Evolutionary conservation across 2,797 vertebrate species (phyloP).

Genomic region (Neosilurus mollespiculum): DNA sequence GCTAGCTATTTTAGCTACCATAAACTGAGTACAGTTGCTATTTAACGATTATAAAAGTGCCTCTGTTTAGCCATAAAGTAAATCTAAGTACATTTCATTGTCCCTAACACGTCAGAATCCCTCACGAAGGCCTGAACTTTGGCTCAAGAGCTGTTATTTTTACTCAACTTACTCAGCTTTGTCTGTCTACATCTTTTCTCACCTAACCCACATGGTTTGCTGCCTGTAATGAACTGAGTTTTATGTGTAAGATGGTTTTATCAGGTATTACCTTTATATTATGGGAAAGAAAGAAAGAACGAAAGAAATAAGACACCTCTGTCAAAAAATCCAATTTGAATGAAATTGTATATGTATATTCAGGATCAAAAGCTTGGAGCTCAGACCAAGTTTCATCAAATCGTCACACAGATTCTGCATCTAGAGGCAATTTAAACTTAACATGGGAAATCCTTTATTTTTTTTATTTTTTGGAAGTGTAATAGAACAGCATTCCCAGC

Average conservation of each 20-base stretch:
- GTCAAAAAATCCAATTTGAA: too few species aligned
- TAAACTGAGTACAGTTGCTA: neutral
- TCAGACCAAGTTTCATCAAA: too few species aligned
- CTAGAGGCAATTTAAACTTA: too few species aligned
- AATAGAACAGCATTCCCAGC: too few species aligned
- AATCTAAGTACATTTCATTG: neutral
- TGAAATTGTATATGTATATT: too few species aligned
- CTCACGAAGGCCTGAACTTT: neutral
- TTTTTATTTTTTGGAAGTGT: too few species aligned
- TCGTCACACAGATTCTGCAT: too few species aligned
- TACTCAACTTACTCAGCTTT: neutral
- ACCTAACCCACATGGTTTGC: neutral
- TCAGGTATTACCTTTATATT: neutral
- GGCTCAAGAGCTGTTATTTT: neutral
- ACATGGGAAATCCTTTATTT: too few species aligned
- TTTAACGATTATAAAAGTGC: neutral
- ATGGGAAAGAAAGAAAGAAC: too few species aligned
- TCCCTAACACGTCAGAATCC: neutral
- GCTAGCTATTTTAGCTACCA: neutral
- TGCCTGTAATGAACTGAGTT: neutral
- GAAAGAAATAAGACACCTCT: too few species aligned
- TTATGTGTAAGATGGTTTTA: neutral
- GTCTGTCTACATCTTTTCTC: neutral
- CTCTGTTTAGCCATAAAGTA: neutral
- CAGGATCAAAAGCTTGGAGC: too few species aligned